Evolutionary conservation across 2,113 vertebrate species (phyloP), one percentile per base, ranked within the genome.

Genomic region (Microtus montanus): DNA sequence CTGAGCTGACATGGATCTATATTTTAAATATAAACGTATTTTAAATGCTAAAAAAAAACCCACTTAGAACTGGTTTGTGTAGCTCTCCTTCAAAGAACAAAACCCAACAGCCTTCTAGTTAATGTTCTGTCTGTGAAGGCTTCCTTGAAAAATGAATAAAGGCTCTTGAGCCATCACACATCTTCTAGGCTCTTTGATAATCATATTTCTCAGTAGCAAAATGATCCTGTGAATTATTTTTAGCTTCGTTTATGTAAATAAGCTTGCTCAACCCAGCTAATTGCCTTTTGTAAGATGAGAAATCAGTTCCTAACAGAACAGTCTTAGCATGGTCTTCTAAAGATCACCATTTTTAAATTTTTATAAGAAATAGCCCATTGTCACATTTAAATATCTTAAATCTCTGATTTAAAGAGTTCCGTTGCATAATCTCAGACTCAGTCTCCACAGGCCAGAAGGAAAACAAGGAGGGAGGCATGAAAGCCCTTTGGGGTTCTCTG

Each of bases 141-240:
- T 83, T 91, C 38, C 30, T 88, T 73, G 54, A 93, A 58, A 49
- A 95, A 90, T 35, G 38, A 86, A 94, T 22, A 91, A 44, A 77
- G 30, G 14, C 19, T 87, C 15, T 71, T 87, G 22, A 87, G 41
- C 58, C 78, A 12, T 87, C 87, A 91, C 6, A 75, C 61, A 61
- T 38, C 86, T 64, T 87, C 63, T 68, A 49, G 17, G 71, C 78
- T 92, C 20, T 74, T 91, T 92, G 47, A n/a, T 74, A 87, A 82
- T 91, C 66, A 52, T 68, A 92, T 64, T 91, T 93, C 64, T 84
- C 63, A 47, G 33, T 22, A 20, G 66, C 3, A 26, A 91, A 92
- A 61, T 79, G 58, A 19, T 1, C 26, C 91, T 58, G 58, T 75
- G 54, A 58, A 80, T 96, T 52, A 66, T n/a, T 90, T 90, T 77